A percentile compares a stretch with the other conserved stretches of the same genome.
Conservation (phyloP, 2,113 vertebrate genomes). For the Melanotaenia duboulayi region DNA sequence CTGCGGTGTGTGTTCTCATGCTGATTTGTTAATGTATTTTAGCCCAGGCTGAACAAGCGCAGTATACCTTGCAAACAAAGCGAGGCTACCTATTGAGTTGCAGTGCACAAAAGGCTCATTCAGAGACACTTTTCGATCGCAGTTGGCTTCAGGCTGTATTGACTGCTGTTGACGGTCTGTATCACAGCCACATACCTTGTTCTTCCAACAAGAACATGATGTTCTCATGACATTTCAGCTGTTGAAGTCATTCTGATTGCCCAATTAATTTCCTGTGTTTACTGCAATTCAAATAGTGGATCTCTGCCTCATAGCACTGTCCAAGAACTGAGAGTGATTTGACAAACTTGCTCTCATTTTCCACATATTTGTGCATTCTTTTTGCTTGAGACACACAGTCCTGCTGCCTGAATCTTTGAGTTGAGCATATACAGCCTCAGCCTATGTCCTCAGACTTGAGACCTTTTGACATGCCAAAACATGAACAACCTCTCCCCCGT, state of each 20-base stretch:
- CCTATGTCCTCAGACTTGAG: constrained; percentile 35
- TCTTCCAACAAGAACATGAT: constrained; percentile 50
- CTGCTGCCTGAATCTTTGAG: constrained; percentile 28
- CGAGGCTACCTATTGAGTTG: constrained; percentile 53
- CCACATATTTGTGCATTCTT: constrained; percentile 62
- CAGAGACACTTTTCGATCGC: constrained; percentile 29
- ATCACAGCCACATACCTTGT: constrained; percentile 24
- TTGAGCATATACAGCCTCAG: constrained; percentile 21
- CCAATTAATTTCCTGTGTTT: constrained; percentile 69
- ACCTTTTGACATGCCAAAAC: constrained; percentile 48
- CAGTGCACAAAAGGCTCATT: constrained; percentile 52
- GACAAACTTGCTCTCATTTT: constrained; percentile 49
- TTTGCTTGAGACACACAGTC: constrained; percentile 44
- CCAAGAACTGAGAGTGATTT: constrained; percentile 42
- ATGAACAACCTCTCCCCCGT: neutral
- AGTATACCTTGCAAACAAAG: constrained; percentile 54
- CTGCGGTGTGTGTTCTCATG: constrained; percentile 13
- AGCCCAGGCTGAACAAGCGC: constrained; percentile 5
- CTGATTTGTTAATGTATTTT: constrained; percentile 21
- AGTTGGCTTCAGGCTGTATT: constrained; percentile 32
- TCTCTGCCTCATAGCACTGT: constrained; percentile 40
- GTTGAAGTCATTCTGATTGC: constrained; percentile 55
- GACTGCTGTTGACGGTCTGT: constrained; percentile 24
- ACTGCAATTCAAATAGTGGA: constrained; percentile 63
- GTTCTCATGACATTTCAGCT: constrained; percentile 53